Percentiles rank a stretch among this genome's conserved stretches.
Evolutionary conservation across 2,888 invertebrate species (phyloP).

Genomic region (Thereva nobilitata): DNA sequence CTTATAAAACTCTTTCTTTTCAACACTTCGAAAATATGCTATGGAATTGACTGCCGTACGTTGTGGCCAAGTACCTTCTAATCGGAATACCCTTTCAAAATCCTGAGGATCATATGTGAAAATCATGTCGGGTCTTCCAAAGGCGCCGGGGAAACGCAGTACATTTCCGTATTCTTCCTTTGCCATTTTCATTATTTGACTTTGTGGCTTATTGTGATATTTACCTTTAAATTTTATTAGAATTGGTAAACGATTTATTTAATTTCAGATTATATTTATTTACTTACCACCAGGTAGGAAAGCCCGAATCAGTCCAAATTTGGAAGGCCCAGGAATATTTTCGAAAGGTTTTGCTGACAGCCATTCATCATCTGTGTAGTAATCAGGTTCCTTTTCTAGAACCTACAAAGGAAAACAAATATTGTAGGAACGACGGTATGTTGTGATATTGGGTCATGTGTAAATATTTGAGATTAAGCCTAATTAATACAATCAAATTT

Average conservation of each 20-base stretch:
- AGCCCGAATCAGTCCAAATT: slow-evolving; percentile 45
- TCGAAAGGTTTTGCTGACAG: too few species aligned
- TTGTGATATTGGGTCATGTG: too few species aligned
- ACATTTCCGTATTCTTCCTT: slow-evolving; percentile 56
- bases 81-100: slow-evolving; percentile 57
- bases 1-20: background rate
- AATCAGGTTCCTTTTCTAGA: too few species aligned
- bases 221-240: slow-evolving; percentile 44
- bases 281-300: slow-evolving; percentile 50
- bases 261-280: background rate
- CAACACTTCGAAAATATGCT: slow-evolving; percentile 52
- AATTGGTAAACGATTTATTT: background rate
- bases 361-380: too few species aligned
- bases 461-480: too few species aligned
- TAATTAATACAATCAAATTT: too few species aligned
- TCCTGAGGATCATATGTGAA: slow-evolving; percentile 62
- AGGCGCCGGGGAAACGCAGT: slow-evolving; percentile 56
- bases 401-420: too few species aligned
- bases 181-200: slow-evolving; percentile 48
- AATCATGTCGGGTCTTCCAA: slow-evolving; percentile 53
- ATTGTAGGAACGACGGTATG: too few species aligned
- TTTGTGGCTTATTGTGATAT: slow-evolving; percentile 47
- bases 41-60: slow-evolving; percentile 55
- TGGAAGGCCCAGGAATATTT: slow-evolving; percentile 51
- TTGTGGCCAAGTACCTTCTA: slow-evolving; percentile 59